Conservation (phyloP, 2,113 vertebrate species). For the Caracal caracal region DNA sequence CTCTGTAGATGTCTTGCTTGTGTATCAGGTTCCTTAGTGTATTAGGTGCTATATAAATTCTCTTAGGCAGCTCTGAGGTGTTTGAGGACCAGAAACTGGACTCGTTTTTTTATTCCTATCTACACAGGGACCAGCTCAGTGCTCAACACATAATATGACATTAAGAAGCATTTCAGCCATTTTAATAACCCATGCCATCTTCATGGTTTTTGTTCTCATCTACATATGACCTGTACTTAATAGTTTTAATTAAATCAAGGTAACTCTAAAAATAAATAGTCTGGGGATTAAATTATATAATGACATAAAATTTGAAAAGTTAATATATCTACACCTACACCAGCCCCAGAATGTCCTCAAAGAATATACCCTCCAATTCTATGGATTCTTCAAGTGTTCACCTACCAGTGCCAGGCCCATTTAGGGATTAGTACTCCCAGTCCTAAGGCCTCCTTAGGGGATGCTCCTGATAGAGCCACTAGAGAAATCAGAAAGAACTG, state of each 20-base stretch:
- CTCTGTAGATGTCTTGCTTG: not conserved
- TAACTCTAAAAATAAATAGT: not conserved
- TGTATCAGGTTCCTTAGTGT: not conserved
- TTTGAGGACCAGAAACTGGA: not conserved
- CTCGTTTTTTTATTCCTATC: not conserved
- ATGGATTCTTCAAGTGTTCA: not conserved
- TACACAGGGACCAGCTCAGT: not conserved
- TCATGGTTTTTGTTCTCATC: not conserved
- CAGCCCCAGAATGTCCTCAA: not conserved
- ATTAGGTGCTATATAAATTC: not conserved
- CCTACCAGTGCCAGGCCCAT: not conserved
- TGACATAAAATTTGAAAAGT: constrained; percentile 11
- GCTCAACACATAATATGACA: not conserved
- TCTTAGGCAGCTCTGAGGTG: not conserved
- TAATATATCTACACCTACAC: not conserved
- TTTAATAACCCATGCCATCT: not conserved
- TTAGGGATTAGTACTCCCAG: not conserved
- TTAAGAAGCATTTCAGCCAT: not conserved
- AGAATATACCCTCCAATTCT: not conserved
- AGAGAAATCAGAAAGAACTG: not conserved
- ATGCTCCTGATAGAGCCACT: not conserved
- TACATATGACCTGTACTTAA: not conserved
- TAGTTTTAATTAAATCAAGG: constrained; percentile 29
- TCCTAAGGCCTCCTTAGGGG: not conserved
- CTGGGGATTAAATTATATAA: not conserved